Conservation (phyloP, 2,797 vertebrate genomes). For the Sciurus vulgaris region DNA sequence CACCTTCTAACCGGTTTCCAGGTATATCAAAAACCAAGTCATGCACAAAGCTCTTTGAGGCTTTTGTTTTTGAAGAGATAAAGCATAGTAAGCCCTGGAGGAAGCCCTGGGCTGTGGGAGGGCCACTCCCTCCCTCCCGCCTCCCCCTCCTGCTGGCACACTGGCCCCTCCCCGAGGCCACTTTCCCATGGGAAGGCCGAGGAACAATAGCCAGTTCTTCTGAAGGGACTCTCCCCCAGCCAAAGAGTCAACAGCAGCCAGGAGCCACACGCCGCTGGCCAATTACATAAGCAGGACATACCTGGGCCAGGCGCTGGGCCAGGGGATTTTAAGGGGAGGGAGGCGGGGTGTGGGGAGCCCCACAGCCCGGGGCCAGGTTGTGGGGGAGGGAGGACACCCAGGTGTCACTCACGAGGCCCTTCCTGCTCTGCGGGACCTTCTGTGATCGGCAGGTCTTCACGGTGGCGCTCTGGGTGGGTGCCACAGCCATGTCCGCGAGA, state of each 20-base stretch:
- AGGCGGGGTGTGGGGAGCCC: slow-evolving; percentile 19
- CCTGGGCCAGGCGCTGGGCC: slow-evolving; percentile 81
- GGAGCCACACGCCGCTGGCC: slow-evolving; percentile 76
- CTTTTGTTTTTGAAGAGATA: slow-evolving; percentile 74
- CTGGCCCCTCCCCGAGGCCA: slow-evolving; percentile 84
- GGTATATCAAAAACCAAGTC: slow-evolving; percentile 74
- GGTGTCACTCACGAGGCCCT: neutral
- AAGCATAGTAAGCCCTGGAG: slow-evolving; percentile 74
- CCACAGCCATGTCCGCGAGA: too few relatives aligned
- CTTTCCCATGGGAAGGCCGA: slow-evolving; percentile 92
- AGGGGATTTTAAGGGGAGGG: neutral
- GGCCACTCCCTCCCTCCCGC: slow-evolving; percentile 59
- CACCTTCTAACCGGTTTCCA: slow-evolving; percentile 43
- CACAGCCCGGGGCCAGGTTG: neutral
- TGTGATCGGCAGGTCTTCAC: neutral
- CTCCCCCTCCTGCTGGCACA: neutral
- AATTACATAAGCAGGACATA: slow-evolving; percentile 88
- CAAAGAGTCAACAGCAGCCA: slow-evolving; percentile 88
- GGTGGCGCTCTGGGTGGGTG: rapidly evolving
- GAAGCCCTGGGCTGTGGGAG: slow-evolving; percentile 76
- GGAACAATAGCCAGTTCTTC: slow-evolving; percentile 89
- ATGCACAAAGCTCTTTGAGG: slow-evolving; percentile 68
- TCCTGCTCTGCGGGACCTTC: neutral
- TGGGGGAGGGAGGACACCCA: neutral
- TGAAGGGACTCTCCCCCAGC: slow-evolving; percentile 88